Evolutionary conservation across 2,113 vertebrate genomes (phyloP).

Genomic region (Elachura formosa): DNA sequence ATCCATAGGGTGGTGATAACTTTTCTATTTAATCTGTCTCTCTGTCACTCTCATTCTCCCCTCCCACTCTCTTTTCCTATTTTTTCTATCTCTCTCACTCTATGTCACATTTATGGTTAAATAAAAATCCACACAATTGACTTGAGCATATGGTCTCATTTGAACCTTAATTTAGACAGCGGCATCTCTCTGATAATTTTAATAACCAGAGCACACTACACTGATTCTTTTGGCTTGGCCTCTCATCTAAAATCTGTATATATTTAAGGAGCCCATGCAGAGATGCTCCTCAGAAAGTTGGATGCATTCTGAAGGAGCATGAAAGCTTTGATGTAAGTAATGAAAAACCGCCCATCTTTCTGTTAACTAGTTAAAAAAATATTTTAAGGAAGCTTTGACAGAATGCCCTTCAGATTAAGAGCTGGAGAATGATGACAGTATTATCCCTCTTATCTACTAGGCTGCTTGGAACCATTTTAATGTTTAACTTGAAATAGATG

Average conservation of each 20-base stretch:
- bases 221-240: neutral
- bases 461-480: neutral
- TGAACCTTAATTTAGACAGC: neutral
- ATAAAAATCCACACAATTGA: neutral
- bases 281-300: neutral
- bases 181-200: neutral
- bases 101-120: neutral
- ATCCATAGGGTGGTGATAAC: neutral
- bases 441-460: neutral
- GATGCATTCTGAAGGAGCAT: neutral
- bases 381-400: neutral
- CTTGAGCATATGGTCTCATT: neutral
- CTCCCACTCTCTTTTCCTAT: neutral
- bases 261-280: neutral
- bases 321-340: neutral
- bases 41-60: neutral
- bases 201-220: neutral
- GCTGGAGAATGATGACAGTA: neutral
- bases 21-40: neutral
- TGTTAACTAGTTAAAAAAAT: neutral
- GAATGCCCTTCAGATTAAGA: neutral
- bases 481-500: neutral
- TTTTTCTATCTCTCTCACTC: neutral
- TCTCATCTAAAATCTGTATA: neutral
- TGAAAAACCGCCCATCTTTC: neutral